A percentile compares a stretch with the other conserved stretches of the same genome.
These are phyloP conservation scores for Regulus satrapa DNA, from an alignment of 2,113 vertebrate genomes.

Conservation along the genomic window DNA sequence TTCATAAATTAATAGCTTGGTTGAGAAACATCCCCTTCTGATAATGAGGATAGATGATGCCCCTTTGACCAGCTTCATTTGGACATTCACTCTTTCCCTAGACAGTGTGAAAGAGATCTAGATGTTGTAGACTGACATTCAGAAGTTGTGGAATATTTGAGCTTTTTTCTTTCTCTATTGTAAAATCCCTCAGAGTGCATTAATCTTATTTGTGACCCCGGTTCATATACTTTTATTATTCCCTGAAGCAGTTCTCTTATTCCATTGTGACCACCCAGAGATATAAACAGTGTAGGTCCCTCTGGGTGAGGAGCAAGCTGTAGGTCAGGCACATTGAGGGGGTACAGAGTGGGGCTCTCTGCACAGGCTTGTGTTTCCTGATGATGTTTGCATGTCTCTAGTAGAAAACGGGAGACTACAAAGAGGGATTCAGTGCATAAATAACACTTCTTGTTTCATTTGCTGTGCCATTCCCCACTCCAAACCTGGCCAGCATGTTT, in stretches of 20 bases:
- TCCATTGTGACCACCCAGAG: neutral
- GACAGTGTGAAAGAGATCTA: neutral
- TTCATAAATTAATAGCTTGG: neutral
- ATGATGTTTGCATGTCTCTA: neutral
- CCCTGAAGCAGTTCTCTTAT: neutral
- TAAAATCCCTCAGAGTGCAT: neutral
- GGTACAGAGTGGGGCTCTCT: neutral
- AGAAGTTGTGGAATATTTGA: neutral
- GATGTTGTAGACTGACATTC: neutral
- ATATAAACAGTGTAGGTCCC: rapidly evolving
- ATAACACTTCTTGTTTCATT: neutral
- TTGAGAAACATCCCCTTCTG: neutral
- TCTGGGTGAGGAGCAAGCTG: neutral
- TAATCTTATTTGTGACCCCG: neutral
- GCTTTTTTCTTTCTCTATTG: neutral
- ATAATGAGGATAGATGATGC: neutral
- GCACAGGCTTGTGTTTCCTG: neutral
- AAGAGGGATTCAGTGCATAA: neutral
- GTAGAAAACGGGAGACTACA: neutral
- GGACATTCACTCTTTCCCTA: neutral
- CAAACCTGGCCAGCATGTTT: neutral
- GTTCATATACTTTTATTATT: neutral
- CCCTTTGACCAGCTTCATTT: neutral
- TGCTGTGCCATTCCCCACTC: neutral
- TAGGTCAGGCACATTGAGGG: neutral